Conservation (phyloP, 2,888 invertebrate species). For the Lasioglossum calceatum region DNA sequence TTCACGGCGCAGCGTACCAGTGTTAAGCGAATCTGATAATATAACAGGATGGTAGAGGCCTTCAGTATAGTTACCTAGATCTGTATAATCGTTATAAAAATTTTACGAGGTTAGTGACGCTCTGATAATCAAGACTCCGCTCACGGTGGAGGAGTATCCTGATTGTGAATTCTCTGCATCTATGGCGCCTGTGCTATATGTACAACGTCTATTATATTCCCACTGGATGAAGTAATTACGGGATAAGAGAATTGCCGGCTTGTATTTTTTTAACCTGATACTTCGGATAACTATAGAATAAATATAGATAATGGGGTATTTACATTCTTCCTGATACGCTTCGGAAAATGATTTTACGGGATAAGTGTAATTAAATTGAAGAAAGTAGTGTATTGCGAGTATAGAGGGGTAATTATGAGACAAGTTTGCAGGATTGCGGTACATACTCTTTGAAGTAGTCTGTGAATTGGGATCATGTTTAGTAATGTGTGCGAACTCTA, state of each 20-base stretch:
- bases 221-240: not conserved
- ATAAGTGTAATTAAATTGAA: not conserved
- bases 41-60: constrained; percentile 17
- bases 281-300: not conserved
- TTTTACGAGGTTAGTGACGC: constrained; percentile 37
- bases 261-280: constrained; percentile 2
- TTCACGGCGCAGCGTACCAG: not conserved
- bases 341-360: not conserved
- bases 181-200: not conserved
- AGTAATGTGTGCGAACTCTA: not conserved
- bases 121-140: constrained; percentile 30
- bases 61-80: constrained; percentile 43
- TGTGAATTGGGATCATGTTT: not conserved
- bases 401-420: not conserved
- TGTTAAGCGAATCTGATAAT: constrained; percentile 31
- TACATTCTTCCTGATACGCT: not conserved
- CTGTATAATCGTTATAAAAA: constrained; percentile 42
- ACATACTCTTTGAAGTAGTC: not conserved
- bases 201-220: not conserved
- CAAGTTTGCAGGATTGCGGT: not conserved
- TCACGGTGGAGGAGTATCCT: not conserved
- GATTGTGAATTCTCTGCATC: not conserved
- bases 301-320: not conserved
- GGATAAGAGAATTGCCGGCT: not conserved
- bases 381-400: not conserved